Evolutionary conservation across 2,888 invertebrate species (phyloP), one percentile per base, ranked within the genome.

Genomic region (Halictus ligatus): DNA sequence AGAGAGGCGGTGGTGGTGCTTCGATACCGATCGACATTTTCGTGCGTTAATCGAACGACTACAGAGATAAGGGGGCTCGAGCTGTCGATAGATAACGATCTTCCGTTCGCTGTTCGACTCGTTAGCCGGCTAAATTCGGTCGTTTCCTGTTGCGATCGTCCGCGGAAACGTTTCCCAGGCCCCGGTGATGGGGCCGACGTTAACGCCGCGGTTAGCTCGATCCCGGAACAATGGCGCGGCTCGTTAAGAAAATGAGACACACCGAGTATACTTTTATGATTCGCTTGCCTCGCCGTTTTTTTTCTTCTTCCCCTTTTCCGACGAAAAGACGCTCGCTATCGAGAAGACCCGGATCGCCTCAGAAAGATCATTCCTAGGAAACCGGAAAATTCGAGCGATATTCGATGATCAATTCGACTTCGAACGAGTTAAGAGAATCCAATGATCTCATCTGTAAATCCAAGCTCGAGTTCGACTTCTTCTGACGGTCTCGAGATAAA

Each of bases 81-180:
- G 69, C 69, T 40, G 60, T 74, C 43, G 82, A 73, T 50, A 75
- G 83, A 75, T 75, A 83, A 73, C 72, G 67, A 40, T 71, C 50
- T 13, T 72, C 46, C 69, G 78, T 71, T 71, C 78, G 78, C 29
- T 18, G 43, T 74, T 77, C 78, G 78, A n/a, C 83, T 83, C 84
- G 71, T 84, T 83, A 83, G 72, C 79, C 75, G 50, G 60, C 64
- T 71, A 84, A 84, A 78, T 85, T 85, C 75, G 78, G 64, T 78
- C 83, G 84, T 83, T 72, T 72, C 82, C 60, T 67, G 78, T 58
- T 69, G 83, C 75, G 71, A 72, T 40, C 78, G 74, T 18, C 67
- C 35, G 67, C 67, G 35, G 67, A 67, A 83, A 78, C 83, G 74
- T 75, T 84, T 78, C 75, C 83, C 82, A 35, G 48, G 73, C 74